Evolutionary conservation across 1,140 invertebrate species (phyloP), one percentile per base, ranked within the genome.

Genomic region (Propsilocerus akamusi): DNA sequence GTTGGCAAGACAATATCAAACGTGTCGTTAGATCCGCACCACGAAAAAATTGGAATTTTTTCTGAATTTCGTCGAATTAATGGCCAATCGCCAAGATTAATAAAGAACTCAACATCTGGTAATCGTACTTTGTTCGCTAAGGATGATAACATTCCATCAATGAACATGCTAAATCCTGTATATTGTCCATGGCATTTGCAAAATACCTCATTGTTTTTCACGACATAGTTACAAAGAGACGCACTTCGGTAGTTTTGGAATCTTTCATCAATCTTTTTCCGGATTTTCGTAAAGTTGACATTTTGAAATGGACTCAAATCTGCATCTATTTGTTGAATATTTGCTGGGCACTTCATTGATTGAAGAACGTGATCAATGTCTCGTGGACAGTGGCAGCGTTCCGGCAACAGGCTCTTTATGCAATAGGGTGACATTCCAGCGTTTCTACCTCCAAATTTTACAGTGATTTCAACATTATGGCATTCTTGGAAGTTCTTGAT

Each of bases 1-100:
- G 92, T 96, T 10, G 94, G 94, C 71, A 97, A 75, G 48, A 94
- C 74, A 64, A 98, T 94, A 68, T 98, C 94, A 56, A 73, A 68
- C 4, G 81, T 80, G 53, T 83, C 75, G 48, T 77, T 69, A 53
- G 88, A 94, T 2, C 90, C 90, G 71, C 93, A 97, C 93, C 94
- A 98, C 26, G 91, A 95, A 62, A 97, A 90, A 49, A 98, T 80
- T n/a, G 93, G 91, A 55, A 83, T 72, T 20, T 41, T 41, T 5
- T 65, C 55, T 3, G 58, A 58, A 12, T 70, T 65, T 55, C 73
- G 72, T 34, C 71, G 65, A 1, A 77, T 73, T 11, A 97, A 65
- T 10, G 94, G 93, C 91, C 92, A 97, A 67, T 98, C 93, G 14
- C 93, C 93, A 12, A 98, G 72, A 70, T 97, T 98, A 25, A 89